Evolutionary conservation across 2,797 vertebrate genomes (phyloP), one percentile per base, ranked within the genome.

Genomic region (Apogon talboti): DNA sequence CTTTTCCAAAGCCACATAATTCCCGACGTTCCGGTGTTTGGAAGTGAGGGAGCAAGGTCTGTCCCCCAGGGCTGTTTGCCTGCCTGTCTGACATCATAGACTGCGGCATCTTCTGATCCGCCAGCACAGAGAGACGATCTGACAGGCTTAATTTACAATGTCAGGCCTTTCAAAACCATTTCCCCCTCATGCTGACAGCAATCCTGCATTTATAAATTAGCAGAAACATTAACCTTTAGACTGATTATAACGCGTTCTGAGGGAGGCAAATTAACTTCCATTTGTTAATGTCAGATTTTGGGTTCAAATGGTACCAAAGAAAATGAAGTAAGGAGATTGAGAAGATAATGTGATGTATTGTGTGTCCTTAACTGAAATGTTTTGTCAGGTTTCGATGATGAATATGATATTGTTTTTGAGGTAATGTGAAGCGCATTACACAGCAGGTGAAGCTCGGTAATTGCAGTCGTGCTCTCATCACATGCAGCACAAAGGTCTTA

Each of bases 221-320:
- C 93, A 93, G 93, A 94, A 95, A 93, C 92, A 94, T 94, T 93
- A 94, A 94, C 92, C 94, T 94, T 94, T 93, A 87, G 78, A 84
- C 91, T 93, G 92, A 94, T 92, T 90, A 85, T 92, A 92, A 92
- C 89, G 64, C 73, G 85, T 93, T 92, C 87, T 77, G 91, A 91
- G 87, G 85, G 87, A 90, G 81, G 86, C 87, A 91, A 91, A 90
- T 91, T 92, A 94, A 91, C 91, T 94, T 91, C 90, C 87, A 90
- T 93, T 92, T 91, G 91, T 92, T 94, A 92, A 93, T 92, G 91
- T 91, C 92, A 91, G 66, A 80, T 87, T 89, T 90, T 83, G 87
- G 87, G 88, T 89, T 82, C 70, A 85, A 87, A 87, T 60, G 82
- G 75, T 83, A 70, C 64, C 68, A 40, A 76, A 76, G 77, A 85